Base-by-base conservation (phyloP, 64 coral and sea anemone species). In the Porites lutea region DNA sequence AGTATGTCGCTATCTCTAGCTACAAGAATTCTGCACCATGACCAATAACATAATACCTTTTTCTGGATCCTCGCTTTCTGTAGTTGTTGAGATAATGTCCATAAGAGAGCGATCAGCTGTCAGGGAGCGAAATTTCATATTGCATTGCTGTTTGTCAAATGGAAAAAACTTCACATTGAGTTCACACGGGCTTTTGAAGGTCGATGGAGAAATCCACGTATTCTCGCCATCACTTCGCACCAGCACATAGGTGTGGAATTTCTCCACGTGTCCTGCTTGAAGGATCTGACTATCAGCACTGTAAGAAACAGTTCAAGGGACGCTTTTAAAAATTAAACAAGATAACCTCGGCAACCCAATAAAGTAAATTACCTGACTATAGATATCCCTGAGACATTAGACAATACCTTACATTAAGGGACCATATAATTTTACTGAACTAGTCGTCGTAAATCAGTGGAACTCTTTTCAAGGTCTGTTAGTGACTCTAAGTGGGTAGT, bases 81-180 rank as follows among this genome's bases (percentile, higher is more conserved):
- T 13, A 18, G 2, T 4, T 65, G 4, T 52, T 3, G 81, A 52
- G 15, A 47, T 8, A 6, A 84, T 21, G 63, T 84, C 12, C 45
- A 84, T 1, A 12, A 84, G 45, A 5, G 43, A 50, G 81, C 47
- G 44, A 84, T 84, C 81, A 52, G 81, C 45, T 2, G 81, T 84
- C 63, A 84, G 63, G 15, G 86, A 88, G 11, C 86, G 69, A 74
- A 88, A 88, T 16, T 64, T 4, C 86, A 88, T 88, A 14, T 3
- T 48, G 50, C 86, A 77, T 45, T 53, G 22, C 52, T 88, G 95
- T 21, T 93, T 89, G 69, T 96, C 95, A 81, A 96, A 96, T 13
- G 95, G 95, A 89, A 93, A 96, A 50, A 62, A 93, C 48, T 90
- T 55, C 3, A 96, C 91, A 52, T 93, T 61, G 12, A 96, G 89